phyloP scores from a whole-genome alignment of 2,888 invertebrate species.

The Mylabris sibirica region DNA sequence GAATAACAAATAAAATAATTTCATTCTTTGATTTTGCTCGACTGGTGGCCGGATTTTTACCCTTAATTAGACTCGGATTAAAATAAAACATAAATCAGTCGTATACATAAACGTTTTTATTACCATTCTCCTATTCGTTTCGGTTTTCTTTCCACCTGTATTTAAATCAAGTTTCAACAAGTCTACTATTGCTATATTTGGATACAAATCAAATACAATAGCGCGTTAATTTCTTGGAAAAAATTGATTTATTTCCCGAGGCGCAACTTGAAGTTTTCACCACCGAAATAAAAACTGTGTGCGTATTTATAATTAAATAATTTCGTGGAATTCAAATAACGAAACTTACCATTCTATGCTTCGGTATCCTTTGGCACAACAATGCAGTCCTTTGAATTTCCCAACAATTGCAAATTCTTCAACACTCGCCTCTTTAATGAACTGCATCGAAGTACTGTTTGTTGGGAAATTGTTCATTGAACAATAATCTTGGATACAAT shows the following conservation, averaged over 20 bases:
- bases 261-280: no score
- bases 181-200: no score
- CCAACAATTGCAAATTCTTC: slow-evolving; percentile 74
- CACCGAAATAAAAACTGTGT: neutral
- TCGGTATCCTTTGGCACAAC: slow-evolving; percentile 78
- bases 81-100: neutral
- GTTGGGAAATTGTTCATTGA: slow-evolving; percentile 67
- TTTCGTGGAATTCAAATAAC: neutral
- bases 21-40: neutral
- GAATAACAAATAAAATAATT: neutral
- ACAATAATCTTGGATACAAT: slow-evolving; percentile 66
- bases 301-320: neutral
- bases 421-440: slow-evolving; percentile 75
- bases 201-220: no score
- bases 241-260: neutral
- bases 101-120: no score
- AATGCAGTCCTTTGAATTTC: slow-evolving; percentile 78
- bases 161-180: no score
- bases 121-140: no score
- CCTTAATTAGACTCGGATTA: neutral
- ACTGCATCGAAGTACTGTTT: slow-evolving; percentile 72
- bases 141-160: no score
- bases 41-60: neutral
- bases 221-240: neutral
- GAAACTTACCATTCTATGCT: slow-evolving; percentile 80